Conservation (phyloP, 1,140 invertebrate genomes). For the Fopius arisanus region DNA sequence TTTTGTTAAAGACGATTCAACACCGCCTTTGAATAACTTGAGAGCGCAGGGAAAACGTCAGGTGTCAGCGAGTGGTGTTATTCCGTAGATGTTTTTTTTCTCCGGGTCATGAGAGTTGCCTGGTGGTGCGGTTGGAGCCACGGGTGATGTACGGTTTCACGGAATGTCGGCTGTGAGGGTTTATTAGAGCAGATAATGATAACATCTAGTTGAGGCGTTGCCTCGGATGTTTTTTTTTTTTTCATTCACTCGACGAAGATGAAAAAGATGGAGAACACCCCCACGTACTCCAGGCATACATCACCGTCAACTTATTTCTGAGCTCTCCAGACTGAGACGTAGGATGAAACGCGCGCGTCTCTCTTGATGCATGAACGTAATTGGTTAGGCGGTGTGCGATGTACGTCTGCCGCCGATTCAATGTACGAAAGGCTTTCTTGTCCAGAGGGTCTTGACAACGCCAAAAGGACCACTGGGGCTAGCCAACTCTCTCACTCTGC, state of each 20-base stretch:
- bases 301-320: conserved; percentile 61
- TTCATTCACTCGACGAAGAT: conserved; percentile 10
- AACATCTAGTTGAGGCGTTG: conserved; percentile 47
- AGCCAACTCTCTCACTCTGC: neutral
- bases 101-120: conserved; percentile 2
- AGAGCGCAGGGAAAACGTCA: conserved; percentile 33
- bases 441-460: conserved; percentile 1
- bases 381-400: conserved; percentile 55
- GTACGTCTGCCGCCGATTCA: conserved; percentile 1
- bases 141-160: conserved; percentile 43
- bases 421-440: conserved; percentile 39
- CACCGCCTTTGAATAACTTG: conserved; percentile 24
- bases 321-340: neutral
- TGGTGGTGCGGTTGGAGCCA: conserved; percentile 14
- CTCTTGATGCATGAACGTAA: conserved; percentile 56
- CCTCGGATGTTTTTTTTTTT: neutral
- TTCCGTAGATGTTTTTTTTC: too few species aligned
- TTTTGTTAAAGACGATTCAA: neutral
- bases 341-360: conserved; percentile 22
- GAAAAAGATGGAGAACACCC: conserved; percentile 27
- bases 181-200: conserved; percentile 62
- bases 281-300: conserved; percentile 47
- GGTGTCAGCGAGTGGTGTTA: conserved; percentile 15
- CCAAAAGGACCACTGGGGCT: neutral
- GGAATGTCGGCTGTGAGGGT: conserved; percentile 46